Base-by-base conservation (phyloP, 1,140 invertebrate genomes). In the Parasteatoda tepidariorum region DNA sequence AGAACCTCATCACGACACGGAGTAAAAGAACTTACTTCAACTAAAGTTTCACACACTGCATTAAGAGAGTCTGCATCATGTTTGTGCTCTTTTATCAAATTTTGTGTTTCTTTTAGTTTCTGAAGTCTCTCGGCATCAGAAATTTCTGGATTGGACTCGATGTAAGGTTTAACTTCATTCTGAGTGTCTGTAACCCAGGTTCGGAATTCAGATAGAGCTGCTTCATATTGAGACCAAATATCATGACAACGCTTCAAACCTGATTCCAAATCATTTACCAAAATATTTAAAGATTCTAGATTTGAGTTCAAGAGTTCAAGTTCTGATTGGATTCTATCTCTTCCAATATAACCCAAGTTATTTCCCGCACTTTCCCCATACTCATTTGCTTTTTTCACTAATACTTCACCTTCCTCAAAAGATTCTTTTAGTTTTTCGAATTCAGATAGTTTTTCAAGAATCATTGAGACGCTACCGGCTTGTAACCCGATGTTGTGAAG, bases 171-270 rank as follows among this genome's bases (percentile, higher is more conserved):
- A 28, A 61, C 30, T 71, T 71, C 71, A 31, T 62, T 71, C 31
- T 82, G 66, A 0, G 31, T 38, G 22, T 61, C 57, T 38, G 11
- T 26, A 41, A 97, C 91, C 94, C 94, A 96, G 15, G 92, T 90
- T 82, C 93, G 93, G 90, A 96, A 93, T 71, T 92, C 93, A 28
- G 94, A 93, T 82, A 93, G 93, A 34, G 93, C 93, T 62, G 92
- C 92, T 67, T 93, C 92, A 88, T 95, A 98, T 84, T 96, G 94
- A 13, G 94, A 93, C 96, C 96, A 98, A 0, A 93, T 92, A 2
- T 93, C 90, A n/a, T 96, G 91, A 86, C 95, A 97, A 87, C 94
- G 93, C 24, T 93, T 92, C 13, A 98, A 88, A 70, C 92, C 91
- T 83, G 93, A 93, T 85, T 94, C 93, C 0, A 93, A 93, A 86